Evolutionary conservation across 2,888 invertebrate genomes (phyloP).

Genomic region (Leptopilina syphax): DNA sequence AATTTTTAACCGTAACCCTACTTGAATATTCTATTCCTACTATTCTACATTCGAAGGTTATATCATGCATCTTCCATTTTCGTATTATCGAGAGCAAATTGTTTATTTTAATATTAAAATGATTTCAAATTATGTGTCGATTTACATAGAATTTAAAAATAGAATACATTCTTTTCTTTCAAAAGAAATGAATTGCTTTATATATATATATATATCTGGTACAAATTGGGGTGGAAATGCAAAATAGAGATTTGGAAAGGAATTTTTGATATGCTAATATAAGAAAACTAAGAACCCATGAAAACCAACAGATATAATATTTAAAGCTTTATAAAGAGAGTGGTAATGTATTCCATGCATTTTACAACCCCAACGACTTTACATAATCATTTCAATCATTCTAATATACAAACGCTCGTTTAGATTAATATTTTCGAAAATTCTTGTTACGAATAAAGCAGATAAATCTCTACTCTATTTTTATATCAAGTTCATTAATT

Average conservation of each 20-base stretch:
- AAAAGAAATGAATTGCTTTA: neutral
- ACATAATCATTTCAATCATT: neutral
- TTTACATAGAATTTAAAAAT: neutral
- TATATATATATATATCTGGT: neutral
- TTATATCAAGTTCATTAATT: too few species aligned
- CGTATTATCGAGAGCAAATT: neutral
- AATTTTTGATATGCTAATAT: constrained; percentile 13
- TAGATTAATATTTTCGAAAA: neutral
- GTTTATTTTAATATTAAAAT: constrained; percentile 2
- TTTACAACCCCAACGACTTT: constrained; percentile 17
- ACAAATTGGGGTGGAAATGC: neutral
- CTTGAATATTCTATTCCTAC: constrained; percentile 7
- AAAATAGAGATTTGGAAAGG: neutral
- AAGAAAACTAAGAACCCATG: neutral
- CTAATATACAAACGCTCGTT: neutral
- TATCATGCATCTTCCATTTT: constrained; percentile 15
- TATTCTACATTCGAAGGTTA: constrained; percentile 11
- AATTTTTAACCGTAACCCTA: constrained; percentile 33
- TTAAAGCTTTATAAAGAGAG: neutral
- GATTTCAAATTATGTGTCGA: neutral
- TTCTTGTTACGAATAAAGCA: too few species aligned
- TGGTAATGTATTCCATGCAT: constrained; percentile 35
- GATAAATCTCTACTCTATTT: too few species aligned
- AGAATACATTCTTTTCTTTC: neutral
- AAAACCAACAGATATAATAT: neutral